Percentiles rank a stretch among this genome's conserved stretches.
Conservation (phyloP, 2,888 invertebrate species). For the Anoncus sp. region DNA sequence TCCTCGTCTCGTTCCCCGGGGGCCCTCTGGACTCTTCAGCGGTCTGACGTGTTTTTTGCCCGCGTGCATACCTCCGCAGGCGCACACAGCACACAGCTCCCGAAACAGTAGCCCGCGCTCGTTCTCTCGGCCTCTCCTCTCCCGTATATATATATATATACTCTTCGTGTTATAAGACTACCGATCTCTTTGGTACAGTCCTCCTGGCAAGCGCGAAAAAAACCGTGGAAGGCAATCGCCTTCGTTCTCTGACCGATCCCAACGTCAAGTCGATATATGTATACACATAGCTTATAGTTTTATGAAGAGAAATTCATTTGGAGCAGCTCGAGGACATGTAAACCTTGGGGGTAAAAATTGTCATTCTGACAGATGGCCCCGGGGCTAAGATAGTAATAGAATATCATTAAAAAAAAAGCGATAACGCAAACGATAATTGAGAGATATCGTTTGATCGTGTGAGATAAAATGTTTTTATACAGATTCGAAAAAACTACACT, state of each 20-base stretch:
- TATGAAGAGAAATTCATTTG: conserved; percentile 31
- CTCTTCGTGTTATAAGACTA: conserved; percentile 22
- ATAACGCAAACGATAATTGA: neutral
- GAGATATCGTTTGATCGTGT: neutral
- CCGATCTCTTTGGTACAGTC: conserved; percentile 76
- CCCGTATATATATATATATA: neutral
- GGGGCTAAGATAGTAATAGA: neutral
- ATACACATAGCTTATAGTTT: neutral
- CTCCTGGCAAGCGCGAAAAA: conserved; percentile 73
- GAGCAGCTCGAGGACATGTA: neutral
- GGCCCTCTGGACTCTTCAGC: conserved; percentile 77
- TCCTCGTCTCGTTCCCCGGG: conserved; percentile 52
- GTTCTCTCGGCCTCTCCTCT: conserved; percentile 24
- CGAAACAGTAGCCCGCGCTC: conserved; percentile 83
- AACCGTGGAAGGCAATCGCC: conserved; percentile 38
- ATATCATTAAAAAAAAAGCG: neutral
- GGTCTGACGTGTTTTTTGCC: conserved; percentile 83
- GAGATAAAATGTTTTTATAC: no score
- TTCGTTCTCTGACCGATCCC: conserved; percentile 26
- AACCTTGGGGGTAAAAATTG: neutral
- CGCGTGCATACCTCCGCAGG: conserved; percentile 81
- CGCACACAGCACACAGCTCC: conserved; percentile 79
- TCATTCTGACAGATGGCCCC: conserved; percentile 1
- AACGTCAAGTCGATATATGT: conserved; percentile 18
- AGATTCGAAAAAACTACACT: no score